A percentile compares a stretch with the other conserved stretches of the same genome.
Evolutionary conservation across 1,140 invertebrate species (phyloP).

Genomic region (Dysdera silvatica): DNA sequence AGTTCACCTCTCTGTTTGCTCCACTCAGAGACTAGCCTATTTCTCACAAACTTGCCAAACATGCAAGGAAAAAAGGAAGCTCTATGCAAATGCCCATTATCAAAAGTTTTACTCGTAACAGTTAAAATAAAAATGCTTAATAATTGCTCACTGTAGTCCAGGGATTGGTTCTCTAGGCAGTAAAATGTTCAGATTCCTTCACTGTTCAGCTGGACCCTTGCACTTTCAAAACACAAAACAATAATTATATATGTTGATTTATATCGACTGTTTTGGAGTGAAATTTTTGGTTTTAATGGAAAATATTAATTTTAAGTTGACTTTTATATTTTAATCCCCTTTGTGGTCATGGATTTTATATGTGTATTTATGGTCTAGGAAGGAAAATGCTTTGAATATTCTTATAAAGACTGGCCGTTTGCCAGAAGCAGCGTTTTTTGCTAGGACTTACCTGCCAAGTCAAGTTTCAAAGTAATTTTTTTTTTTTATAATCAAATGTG

Average conservation of each 20-base stretch:
- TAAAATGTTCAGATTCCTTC: too few relatives aligned
- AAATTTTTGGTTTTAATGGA: not conserved
- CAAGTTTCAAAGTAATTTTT: slow-evolving; percentile 57
- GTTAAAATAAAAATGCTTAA: too few relatives aligned
- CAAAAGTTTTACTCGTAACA: too few relatives aligned
- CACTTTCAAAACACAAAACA: not conserved
- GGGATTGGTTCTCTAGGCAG: too few relatives aligned
- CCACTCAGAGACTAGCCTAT: too few relatives aligned
- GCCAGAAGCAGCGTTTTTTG: slow-evolving; percentile 95
- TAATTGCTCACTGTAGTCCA: too few relatives aligned
- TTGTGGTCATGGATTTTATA: not conserved
- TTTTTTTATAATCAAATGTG: not conserved
- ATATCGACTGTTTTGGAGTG: not conserved
- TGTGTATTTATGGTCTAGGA: slow-evolving; percentile 36
- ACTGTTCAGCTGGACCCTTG: too few relatives aligned
- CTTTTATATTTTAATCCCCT: not conserved
- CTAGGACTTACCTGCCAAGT: slow-evolving; percentile 87
- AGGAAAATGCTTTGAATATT: slow-evolving; percentile 84
- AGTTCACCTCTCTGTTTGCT: too few relatives aligned
- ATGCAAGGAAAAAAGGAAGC: too few relatives aligned
- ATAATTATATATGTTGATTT: not conserved
- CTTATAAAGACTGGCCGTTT: slow-evolving; percentile 79
- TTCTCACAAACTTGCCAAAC: too few relatives aligned
- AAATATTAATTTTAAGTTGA: not conserved
- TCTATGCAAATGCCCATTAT: too few relatives aligned